A percentile compares a stretch with the other conserved stretches of the same genome.
These are phyloP conservation scores for Iselma pallidipennis DNA, from an alignment of 2,888 invertebrate species.

Conservation along the genomic window DNA sequence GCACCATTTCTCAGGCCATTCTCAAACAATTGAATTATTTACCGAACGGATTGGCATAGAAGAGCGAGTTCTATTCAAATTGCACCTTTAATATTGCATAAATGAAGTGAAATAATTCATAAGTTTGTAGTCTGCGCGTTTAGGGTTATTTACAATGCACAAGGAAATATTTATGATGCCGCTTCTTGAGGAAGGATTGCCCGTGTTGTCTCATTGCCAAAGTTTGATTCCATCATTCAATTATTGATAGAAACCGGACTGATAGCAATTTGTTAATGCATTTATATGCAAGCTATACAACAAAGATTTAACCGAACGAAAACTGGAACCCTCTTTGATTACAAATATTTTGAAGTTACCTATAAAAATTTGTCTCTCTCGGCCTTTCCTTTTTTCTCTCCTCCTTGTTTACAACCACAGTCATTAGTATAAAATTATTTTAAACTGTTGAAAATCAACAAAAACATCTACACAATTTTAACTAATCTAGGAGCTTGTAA, in stretches of 20 bases:
- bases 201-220: conserved; percentile 52
- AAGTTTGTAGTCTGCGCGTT: conserved; percentile 59
- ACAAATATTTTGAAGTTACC: too few relatives aligned
- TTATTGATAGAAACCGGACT: conserved; percentile 45
- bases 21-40: conserved; percentile 57
- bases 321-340: too few relatives aligned
- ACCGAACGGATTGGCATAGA: conserved; percentile 57
- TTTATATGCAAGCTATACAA: too few relatives aligned
- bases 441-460: not conserved
- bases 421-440: too few relatives aligned
- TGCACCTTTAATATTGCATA: conserved; percentile 58
- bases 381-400: too few relatives aligned
- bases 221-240: conserved; percentile 53
- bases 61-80: conserved; percentile 58
- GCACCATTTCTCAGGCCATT: conserved; percentile 53
- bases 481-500: not conserved
- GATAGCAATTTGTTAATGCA: conserved; percentile 49
- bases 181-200: conserved; percentile 52
- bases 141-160: conserved; percentile 61
- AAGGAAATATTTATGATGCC: conserved; percentile 63
- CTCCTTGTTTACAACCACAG: too few relatives aligned
- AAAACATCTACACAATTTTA: not conserved
- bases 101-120: conserved; percentile 59
- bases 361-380: too few relatives aligned
- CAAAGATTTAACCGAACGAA: too few relatives aligned